Conservation (phyloP, 2,888 invertebrate species). For the Parthenolecanium corni region DNA sequence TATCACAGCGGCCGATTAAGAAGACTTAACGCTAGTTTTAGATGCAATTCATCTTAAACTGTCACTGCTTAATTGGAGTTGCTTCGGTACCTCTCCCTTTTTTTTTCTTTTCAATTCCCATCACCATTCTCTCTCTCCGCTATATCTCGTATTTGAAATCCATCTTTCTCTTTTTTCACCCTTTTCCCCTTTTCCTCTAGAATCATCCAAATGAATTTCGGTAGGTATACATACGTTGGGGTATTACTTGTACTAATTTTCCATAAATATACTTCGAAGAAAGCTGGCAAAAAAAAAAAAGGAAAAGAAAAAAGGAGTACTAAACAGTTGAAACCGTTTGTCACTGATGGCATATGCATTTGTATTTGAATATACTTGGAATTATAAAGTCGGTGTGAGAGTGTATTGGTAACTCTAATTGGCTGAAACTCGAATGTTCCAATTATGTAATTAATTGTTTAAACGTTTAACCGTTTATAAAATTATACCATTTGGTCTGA, state of each 20-base stretch:
- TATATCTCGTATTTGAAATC: too few relatives aligned
- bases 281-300: conserved; percentile 8
- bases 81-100: conserved; percentile 7
- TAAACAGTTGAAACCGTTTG: neutral
- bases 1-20: conserved; percentile 28
- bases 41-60: conserved; percentile 29
- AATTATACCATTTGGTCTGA: conserved; percentile 16
- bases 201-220: neutral
- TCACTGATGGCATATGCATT: too few relatives aligned
- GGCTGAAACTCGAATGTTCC: conserved; percentile 23
- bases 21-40: conserved; percentile 29
- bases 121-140: too few relatives aligned
- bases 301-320: neutral
- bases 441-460: conserved; percentile 25
- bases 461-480: conserved; percentile 24
- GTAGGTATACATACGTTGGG: neutral
- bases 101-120: too few relatives aligned
- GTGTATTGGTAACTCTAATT: conserved; percentile 17
- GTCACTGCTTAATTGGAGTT: conserved; percentile 29
- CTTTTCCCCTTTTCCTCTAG: neutral
- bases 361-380: too few relatives aligned
- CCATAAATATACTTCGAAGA: conserved; percentile 24
- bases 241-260: conserved; percentile 22
- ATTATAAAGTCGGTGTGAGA: too few relatives aligned
- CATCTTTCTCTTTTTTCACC: conserved; percentile 10